A percentile compares a stretch with the other conserved stretches of the same genome.
phyloP scores from a whole-genome alignment of 2,113 vertebrate genomes.

The Zootoca vivipara region DNA sequence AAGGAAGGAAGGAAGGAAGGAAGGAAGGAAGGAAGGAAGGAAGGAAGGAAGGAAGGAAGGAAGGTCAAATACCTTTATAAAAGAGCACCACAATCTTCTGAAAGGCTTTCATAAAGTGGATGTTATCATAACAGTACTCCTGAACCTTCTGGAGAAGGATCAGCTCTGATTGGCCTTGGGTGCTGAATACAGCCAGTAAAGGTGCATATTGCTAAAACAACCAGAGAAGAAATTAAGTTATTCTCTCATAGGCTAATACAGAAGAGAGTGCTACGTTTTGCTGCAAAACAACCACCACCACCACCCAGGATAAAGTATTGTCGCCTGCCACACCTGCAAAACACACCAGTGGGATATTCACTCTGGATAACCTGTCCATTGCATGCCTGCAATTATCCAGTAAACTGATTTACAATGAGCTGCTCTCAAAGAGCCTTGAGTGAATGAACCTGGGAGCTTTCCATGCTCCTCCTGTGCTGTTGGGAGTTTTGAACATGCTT shows the following conservation, averaged over 20 bases:
- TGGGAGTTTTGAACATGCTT: neutral
- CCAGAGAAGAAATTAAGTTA: neutral
- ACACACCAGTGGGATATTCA: neutral
- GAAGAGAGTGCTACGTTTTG: neutral
- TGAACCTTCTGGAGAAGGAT: slow-evolving; percentile 91
- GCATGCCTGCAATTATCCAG: neutral
- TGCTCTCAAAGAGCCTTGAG: neutral
- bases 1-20: neutral
- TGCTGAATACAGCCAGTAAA: slow-evolving; percentile 90
- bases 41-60: neutral
- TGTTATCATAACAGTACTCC: slow-evolving; percentile 94
- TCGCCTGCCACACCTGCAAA: neutral
- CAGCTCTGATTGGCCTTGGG: slow-evolving; percentile 90
- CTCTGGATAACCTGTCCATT: neutral
- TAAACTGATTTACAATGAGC: neutral
- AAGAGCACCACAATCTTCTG: slow-evolving; percentile 96
- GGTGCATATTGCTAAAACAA: slow-evolving; percentile 87
- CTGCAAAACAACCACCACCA: neutral
- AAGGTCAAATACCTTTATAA: slow-evolving; percentile 84
- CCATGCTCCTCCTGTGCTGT: neutral
- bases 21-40: neutral
- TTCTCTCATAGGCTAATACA: neutral
- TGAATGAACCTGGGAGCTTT: neutral
- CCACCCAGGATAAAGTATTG: neutral
- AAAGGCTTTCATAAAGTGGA: slow-evolving; percentile 96